phyloP scores from a whole-genome alignment of 1,140 invertebrate genomes.

The Pseudoatta argentina region DNA sequence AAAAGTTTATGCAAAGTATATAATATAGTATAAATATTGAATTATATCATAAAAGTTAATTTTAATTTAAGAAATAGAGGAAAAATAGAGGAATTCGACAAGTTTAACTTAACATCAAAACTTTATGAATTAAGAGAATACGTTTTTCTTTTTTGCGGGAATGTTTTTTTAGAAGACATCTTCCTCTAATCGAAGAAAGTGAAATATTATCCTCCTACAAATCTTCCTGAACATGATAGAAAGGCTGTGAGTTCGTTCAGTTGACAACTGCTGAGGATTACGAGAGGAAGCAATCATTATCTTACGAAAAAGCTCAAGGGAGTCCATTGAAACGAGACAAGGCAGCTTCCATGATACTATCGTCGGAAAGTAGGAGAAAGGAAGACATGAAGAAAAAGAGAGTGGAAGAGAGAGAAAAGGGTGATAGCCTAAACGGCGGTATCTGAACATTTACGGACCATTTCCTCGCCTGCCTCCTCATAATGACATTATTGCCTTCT shows the following conservation, averaged over 20 bases:
- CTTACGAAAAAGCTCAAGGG: constrained; percentile 39
- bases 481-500: constrained; percentile 74
- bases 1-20: not conserved
- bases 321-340: constrained; percentile 70
- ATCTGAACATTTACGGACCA: constrained; percentile 74
- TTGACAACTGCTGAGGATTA: constrained; percentile 25
- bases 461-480: constrained; percentile 65
- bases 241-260: constrained; percentile 1
- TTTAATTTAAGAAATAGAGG: not conserved
- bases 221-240: constrained; percentile 29
- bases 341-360: constrained; percentile 43
- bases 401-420: not conserved
- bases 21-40: not conserved
- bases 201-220: constrained; percentile 25
- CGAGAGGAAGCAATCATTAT: constrained; percentile 64
- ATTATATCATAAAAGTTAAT: not conserved
- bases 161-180: no score
- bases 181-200: not conserved
- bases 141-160: no score
- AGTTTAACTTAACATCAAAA: not conserved
- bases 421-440: constrained; percentile 41
- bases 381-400: not conserved
- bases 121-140: not conserved
- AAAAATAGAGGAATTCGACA: not conserved
- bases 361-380: constrained; percentile 27